These are phyloP conservation scores for Alviniconcha marisindica DNA, from an alignment of 1,140 invertebrate species.

Conservation along the genomic window DNA sequence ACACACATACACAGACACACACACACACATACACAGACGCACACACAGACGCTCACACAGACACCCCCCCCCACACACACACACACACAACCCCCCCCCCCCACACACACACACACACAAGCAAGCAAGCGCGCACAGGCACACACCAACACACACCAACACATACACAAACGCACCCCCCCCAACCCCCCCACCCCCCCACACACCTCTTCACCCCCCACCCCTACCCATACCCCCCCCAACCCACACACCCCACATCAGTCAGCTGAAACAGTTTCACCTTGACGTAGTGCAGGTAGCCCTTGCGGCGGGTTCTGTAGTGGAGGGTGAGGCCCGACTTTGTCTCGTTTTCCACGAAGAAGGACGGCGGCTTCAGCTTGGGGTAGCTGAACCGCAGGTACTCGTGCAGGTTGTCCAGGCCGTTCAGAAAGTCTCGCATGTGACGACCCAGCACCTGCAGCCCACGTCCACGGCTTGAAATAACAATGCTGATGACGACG, in stretches of 20 bases:
- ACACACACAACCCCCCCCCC: background rate
- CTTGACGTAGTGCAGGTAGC: slow-evolving; percentile 97
- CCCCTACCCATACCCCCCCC: no score
- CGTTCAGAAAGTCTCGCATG: slow-evolving; percentile 97
- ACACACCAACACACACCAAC: no score
- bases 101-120: no score
- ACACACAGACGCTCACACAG: no score
- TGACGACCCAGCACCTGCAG: slow-evolving; percentile 86
- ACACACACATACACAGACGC: no score
- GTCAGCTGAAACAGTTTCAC: background rate
- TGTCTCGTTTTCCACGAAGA: slow-evolving; percentile 97
- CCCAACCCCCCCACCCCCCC: background rate
- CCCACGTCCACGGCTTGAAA: no score
- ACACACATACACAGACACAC: no score
- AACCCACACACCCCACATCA: no score
- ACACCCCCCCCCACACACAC: no score
- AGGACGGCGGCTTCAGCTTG: slow-evolving; percentile 93
- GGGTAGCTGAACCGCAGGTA: slow-evolving; percentile 95
- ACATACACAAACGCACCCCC: background rate
- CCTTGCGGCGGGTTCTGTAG: slow-evolving; percentile 89
- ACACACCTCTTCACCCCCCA: no score
- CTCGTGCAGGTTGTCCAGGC: slow-evolving; percentile 94
- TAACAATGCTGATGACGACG: no score
- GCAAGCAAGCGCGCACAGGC: no score
- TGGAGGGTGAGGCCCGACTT: slow-evolving; percentile 91